Evolutionary conservation across 1,140 invertebrate species (phyloP), one percentile per base, ranked within the genome.

Genomic region (Drosophila burlai): DNA sequence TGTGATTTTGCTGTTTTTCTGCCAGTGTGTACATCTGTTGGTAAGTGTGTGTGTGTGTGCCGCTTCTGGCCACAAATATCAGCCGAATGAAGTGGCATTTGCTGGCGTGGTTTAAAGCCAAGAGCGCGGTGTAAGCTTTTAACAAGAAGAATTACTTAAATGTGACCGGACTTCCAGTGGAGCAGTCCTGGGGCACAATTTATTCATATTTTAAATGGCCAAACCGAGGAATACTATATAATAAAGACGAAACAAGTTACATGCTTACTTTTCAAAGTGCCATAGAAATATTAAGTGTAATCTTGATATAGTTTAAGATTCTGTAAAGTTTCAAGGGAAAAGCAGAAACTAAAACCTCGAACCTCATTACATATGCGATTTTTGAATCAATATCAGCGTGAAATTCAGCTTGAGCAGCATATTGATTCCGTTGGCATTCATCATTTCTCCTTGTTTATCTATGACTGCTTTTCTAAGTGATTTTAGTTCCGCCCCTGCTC

Each of bases 21-120:
- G 50, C 18, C 18, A 26, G 42, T 26, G n/a, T 59, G 57, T 65
- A 68, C 16, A 16, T 34, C 9, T 10, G 10, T 34, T 34, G 31
- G 29, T 24, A 24, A 3, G 24, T 24, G 42, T 26, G n/a, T 49
- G 45, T 65, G 47, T 58, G 74, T 80, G 57, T 55, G 59, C 80
- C 73, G 38, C 69, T 79, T 50, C 50, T 82, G 68, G 76, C 84
- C 84, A 69, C 84, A 87, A 87, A 87, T 87, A 87, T 87, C 84
- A 89, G 69, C 73, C 80, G 84, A 89, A 87, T 87, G 84, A 87
- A 87, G 84, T 87, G 84, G 77, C 84, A 84, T 89, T 89, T 89
- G 84, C 71, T 80, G 50, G 84, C 80, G 59, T 68, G 84, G 84
- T 81, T 87, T 87, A 87, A 87, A 87, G 83, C 83, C 76, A 89